These are phyloP conservation scores for Periophthalmus magnuspinnatus DNA, from an alignment of 2,797 vertebrate genomes.

Conservation along the genomic window DNA sequence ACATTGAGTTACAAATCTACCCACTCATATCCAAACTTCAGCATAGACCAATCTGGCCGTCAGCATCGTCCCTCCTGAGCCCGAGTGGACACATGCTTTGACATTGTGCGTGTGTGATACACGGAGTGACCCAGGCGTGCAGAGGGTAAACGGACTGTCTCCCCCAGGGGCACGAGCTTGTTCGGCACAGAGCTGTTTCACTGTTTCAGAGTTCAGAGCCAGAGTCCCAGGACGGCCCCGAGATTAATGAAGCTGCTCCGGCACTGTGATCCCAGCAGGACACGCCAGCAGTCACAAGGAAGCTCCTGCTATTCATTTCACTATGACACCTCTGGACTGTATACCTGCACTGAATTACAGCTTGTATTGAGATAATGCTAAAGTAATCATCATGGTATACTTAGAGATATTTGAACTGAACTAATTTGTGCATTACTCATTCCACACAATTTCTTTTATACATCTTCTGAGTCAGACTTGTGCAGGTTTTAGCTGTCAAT, in stretches of 20 bases:
- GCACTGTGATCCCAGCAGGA: conserved; percentile 67
- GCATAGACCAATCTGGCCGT: neutral
- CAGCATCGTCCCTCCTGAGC: conserved; percentile 1
- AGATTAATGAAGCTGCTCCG: conserved; percentile 75
- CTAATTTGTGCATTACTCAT: neutral
- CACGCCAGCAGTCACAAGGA: conserved; percentile 32
- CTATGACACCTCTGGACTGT: conserved; percentile 34
- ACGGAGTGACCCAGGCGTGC: conserved; percentile 63
- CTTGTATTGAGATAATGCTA: conserved; percentile 5
- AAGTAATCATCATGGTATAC: neutral
- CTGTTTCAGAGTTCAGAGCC: conserved; percentile 68
- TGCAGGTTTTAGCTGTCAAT: no score
- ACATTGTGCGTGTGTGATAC: conserved; percentile 61
- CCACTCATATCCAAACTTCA: neutral
- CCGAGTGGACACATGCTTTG: conserved; percentile 39
- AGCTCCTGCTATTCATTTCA: conserved; percentile 47
- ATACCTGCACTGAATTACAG: conserved; percentile 22
- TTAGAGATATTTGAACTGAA: no score
- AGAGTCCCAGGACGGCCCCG: conserved; percentile 60
- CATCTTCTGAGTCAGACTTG: no score
- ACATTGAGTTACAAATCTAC: neutral
- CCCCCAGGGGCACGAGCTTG: conserved; percentile 47
- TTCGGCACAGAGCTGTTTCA: conserved; percentile 65
- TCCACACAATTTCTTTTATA: neutral
- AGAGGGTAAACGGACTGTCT: conserved; percentile 69